Evolutionary conservation across 37 sponge, comb jelly and placozoan genomes (phyloP), one percentile per base, ranked within the genome.

Genomic region (Eunapius fragilis): DNA sequence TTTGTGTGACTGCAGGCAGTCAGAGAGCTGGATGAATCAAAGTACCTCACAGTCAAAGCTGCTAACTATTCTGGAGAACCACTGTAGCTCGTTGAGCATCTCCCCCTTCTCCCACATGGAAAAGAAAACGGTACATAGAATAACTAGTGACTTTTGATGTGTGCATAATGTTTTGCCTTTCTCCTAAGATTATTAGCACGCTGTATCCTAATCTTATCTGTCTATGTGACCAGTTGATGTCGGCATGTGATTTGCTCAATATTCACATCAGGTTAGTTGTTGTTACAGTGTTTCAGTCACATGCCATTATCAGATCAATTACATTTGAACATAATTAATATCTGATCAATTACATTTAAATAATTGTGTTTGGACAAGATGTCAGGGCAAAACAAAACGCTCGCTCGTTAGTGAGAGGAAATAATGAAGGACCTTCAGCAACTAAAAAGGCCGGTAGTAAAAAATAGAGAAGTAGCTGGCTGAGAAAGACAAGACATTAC

Each of bases 261-360:
- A 67, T 84, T 22, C 85, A 75, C 32, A 31, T 76, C 37, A 84
- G 85, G 85, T 84, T 30, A 3, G 49, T 78, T 58, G n/a, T n/a
- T n/a, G n/a, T n/a, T n/a, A n/a, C n/a, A n/a, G n/a, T n/a, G n/a
- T n/a, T n/a, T n/a, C n/a, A n/a, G n/a, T n/a, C n/a, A n/a, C n/a
- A n/a, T n/a, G n/a, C n/a, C n/a, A n/a, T n/a, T n/a, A n/a, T n/a
- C n/a, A n/a, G n/a, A n/a, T n/a, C n/a, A n/a, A n/a, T n/a, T n/a
- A n/a, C n/a, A n/a, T n/a, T n/a, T n/a, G n/a, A n/a, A n/a, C n/a
- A n/a, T n/a, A n/a, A n/a, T n/a, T n/a, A n/a, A n/a, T n/a, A n/a
- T n/a, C n/a, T n/a, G n/a, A n/a, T n/a, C n/a, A n/a, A n/a, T n/a
- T n/a, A n/a, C n/a, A n/a, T n/a, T n/a, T n/a, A n/a, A n/a, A n/a